These are phyloP conservation scores for Piaya cayana DNA, from an alignment of 2,113 vertebrate genomes.

Conservation along the genomic window DNA sequence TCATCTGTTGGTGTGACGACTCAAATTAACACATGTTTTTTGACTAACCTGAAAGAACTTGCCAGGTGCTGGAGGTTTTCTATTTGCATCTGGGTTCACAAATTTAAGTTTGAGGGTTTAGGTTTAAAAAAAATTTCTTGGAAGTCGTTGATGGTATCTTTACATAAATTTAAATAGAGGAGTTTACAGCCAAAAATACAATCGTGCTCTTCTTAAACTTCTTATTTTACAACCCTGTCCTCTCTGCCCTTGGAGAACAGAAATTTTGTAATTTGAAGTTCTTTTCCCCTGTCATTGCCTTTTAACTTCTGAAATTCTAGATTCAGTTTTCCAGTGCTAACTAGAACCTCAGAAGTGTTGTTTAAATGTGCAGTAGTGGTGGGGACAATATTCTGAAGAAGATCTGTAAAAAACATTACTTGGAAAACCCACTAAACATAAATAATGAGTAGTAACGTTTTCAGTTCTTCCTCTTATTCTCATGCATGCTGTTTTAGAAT, in stretches of 20 bases:
- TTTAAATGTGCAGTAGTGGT: not conserved
- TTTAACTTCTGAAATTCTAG: not conserved
- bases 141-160: slow-evolving; percentile 80
- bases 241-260: not conserved
- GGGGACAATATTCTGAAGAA: not conserved
- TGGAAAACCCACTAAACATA: not conserved
- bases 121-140: slow-evolving; percentile 84
- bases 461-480: not conserved
- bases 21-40: slow-evolving; percentile 78
- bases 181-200: slow-evolving; percentile 55
- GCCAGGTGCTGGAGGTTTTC: slow-evolving; percentile 79
- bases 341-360: not conserved
- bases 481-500: not conserved
- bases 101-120: slow-evolving; percentile 76
- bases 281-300: not conserved
- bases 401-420: not conserved
- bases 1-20: slow-evolving; percentile 74
- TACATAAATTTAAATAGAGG: slow-evolving; percentile 75
- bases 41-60: slow-evolving; percentile 85
- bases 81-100: slow-evolving; percentile 90
- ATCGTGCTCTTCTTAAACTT: not conserved
- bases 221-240: not conserved
- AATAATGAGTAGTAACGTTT: not conserved
- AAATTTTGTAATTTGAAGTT: not conserved
- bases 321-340: not conserved